Conservation (phyloP, 1,140 invertebrate genomes). For the Leguminivora glycinivorella region DNA sequence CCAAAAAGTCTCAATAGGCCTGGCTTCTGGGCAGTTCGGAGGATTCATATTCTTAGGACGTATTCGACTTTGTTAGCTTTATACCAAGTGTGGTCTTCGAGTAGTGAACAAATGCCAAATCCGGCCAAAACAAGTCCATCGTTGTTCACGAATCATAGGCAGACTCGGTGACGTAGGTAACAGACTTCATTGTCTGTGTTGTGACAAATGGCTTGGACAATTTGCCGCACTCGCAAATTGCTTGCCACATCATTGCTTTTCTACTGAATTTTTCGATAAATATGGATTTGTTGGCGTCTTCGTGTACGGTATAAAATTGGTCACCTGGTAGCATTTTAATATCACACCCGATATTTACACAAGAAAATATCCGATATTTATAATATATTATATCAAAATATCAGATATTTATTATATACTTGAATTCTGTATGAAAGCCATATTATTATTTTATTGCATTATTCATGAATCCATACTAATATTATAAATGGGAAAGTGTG, state of each 20-base stretch:
- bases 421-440: too few species aligned
- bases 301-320: conserved; percentile 9
- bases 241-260: conserved; percentile 4
- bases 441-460: too few species aligned
- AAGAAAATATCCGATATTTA: too few species aligned
- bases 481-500: too few species aligned
- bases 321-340: conserved; percentile 2
- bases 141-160: background rate
- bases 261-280: conserved; percentile 1
- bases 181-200: background rate
- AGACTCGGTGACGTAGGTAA: background rate
- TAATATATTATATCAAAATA: too few species aligned
- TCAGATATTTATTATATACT: too few species aligned
- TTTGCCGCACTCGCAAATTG: background rate
- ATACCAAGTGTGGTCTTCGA: background rate
- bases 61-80: too few species aligned
- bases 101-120: background rate
- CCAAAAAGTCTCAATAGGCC: too few species aligned
- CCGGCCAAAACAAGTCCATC: conserved; percentile 7
- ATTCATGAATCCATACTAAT: too few species aligned
- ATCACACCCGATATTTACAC: too few species aligned
- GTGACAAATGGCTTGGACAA: background rate
- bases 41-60: too few species aligned
- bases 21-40: too few species aligned
- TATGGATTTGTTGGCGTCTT: background rate